Evolutionary conservation across 1,140 invertebrate genomes (phyloP).

Genomic region (Apis florea): DNA sequence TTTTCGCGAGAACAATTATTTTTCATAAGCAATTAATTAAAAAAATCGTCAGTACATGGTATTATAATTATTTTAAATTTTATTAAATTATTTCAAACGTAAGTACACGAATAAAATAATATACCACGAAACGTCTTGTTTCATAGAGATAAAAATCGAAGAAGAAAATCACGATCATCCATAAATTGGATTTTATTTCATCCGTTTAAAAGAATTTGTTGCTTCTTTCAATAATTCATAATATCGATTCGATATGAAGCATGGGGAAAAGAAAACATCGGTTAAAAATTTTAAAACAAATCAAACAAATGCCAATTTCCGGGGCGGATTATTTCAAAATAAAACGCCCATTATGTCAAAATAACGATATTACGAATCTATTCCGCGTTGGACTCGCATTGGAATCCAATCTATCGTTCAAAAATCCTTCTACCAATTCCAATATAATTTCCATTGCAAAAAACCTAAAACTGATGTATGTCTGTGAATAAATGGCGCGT

Average conservation of each 20-base stretch:
- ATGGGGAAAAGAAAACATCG: not conserved
- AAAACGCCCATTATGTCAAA: constrained; percentile 1
- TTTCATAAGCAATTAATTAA: no score
- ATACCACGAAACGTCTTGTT: no score
- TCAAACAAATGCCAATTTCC: not conserved
- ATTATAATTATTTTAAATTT: no score
- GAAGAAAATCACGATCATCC: not conserved
- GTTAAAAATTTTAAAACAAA: not conserved
- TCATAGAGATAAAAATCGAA: not conserved
- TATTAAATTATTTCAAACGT: no score
- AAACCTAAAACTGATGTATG: not conserved
- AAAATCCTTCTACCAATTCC: not conserved
- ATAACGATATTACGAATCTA: not conserved
- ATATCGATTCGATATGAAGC: not conserved
- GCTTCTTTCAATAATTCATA: no score
- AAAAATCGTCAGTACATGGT: no score
- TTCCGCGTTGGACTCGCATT: constrained; percentile 3
- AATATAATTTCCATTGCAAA: constrained; percentile 21
- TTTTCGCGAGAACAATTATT: no score
- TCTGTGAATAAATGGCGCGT: not conserved
- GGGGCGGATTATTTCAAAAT: not conserved
- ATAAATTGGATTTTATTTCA: not conserved
- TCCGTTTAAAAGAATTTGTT: not conserved
- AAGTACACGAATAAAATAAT: no score
- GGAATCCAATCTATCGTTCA: not conserved